Conservation (phyloP, 2,113 vertebrate species). For the Orientallactaga bullata region DNA sequence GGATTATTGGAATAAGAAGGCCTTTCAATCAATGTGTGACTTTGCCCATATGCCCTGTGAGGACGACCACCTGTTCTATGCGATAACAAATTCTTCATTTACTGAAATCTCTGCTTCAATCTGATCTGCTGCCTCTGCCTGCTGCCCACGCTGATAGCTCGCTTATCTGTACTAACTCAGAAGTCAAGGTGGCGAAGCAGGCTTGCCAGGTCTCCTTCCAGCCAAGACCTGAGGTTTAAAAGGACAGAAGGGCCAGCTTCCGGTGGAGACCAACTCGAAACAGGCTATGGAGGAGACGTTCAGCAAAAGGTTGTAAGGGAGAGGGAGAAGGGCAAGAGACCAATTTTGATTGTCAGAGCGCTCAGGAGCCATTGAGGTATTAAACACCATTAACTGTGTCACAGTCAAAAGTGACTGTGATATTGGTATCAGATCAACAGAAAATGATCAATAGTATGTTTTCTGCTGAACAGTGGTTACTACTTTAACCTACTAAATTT, state of each 20-base stretch:
- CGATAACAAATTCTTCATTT: slow-evolving; percentile 85
- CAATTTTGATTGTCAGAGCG: slow-evolving; percentile 59
- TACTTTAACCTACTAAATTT: not conserved
- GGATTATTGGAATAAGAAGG: slow-evolving; percentile 46
- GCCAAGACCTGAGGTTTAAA: slow-evolving; percentile 64
- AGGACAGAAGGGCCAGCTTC: slow-evolving; percentile 65
- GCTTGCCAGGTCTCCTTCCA: slow-evolving; percentile 77
- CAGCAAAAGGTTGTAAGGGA: slow-evolving; percentile 30
- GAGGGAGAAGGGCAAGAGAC: not conserved
- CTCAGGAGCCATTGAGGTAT: slow-evolving; percentile 55
- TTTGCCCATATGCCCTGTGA: slow-evolving; percentile 53
- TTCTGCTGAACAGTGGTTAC: not conserved
- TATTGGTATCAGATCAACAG: slow-evolving; percentile 14
- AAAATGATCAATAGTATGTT: not conserved
- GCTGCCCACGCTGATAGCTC: slow-evolving; percentile 69
- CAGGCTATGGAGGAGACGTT: not conserved
- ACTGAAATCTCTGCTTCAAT: slow-evolving; percentile 82
- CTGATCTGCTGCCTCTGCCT: slow-evolving; percentile 48
- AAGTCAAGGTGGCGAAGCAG: slow-evolving; percentile 72
- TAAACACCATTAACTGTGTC: not conserved
- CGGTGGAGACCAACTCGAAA: slow-evolving; percentile 49
- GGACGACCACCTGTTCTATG: slow-evolving; percentile 76
- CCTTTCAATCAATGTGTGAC: slow-evolving; percentile 53
- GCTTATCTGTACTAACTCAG: slow-evolving; percentile 82
- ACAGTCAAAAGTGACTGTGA: not conserved